phyloP scores from a whole-genome alignment of 2,888 invertebrate species.

The Schizaphis graminum region DNA sequence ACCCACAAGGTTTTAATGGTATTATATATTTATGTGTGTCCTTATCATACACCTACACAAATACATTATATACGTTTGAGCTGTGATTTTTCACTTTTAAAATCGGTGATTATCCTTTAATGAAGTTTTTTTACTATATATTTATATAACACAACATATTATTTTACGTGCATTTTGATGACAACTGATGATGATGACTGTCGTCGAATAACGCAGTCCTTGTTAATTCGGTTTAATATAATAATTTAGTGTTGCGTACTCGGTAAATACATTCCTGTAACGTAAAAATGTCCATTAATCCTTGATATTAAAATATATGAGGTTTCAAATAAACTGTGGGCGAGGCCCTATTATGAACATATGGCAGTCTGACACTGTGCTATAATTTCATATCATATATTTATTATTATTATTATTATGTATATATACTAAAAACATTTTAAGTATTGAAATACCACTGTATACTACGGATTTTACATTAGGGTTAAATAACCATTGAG shows the following conservation, averaged over 20 bases:
- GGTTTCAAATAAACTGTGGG: not conserved
- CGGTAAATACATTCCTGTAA: not conserved
- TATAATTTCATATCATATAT: not conserved
- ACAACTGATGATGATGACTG: not conserved
- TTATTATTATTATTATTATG: not conserved
- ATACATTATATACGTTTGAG: not conserved
- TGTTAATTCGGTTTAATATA: not conserved
- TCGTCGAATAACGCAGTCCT: not conserved
- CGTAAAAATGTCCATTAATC: not conserved
- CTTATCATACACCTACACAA: not conserved
- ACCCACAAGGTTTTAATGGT: not conserved
- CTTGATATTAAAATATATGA: slow-evolving; percentile 9
- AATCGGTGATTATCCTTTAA: not conserved
- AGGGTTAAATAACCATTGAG: not conserved
- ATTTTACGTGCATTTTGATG: not conserved
- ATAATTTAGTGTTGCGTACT: not conserved
- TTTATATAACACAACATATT: not conserved
- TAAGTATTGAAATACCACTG: not conserved
- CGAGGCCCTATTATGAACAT: not conserved
- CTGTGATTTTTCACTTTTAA: not conserved
- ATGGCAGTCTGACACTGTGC: not conserved
- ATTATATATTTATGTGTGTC: not conserved
- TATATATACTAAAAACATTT: not conserved
- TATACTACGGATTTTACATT: not conserved
- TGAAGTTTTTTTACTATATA: not conserved